Percentiles rank a stretch among this genome's conserved stretches.
phyloP scores from a whole-genome alignment of 2,797 vertebrate species.

The Phalloptychus januarius region DNA sequence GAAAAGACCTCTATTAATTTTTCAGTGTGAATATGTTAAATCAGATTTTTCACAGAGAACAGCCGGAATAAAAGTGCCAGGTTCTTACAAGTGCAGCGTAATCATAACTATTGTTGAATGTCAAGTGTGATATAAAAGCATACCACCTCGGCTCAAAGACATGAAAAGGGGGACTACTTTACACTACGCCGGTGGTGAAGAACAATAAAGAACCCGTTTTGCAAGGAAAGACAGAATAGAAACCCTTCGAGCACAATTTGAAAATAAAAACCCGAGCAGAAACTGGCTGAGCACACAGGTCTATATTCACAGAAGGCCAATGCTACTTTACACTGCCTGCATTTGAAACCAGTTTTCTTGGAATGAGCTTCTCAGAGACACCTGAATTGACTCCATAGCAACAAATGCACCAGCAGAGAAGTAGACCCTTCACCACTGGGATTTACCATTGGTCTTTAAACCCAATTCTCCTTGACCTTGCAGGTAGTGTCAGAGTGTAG shows the following conservation, averaged over 20 bases:
- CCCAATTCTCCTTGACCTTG: constrained; percentile 54
- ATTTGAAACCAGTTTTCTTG: constrained; percentile 21
- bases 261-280: constrained; percentile 22
- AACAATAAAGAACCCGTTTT: constrained; percentile 13
- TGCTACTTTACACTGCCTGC: constrained; percentile 7
- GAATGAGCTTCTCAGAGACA: constrained; percentile 30
- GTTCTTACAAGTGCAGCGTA: not conserved
- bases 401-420: constrained; percentile 24
- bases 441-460: constrained; percentile 52
- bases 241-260: constrained; percentile 27
- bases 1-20: not conserved
- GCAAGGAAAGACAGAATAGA: constrained; percentile 18
- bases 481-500: constrained; percentile 24
- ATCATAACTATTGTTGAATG: not conserved
- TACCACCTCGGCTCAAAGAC: constrained; percentile 7
- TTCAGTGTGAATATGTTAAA: not conserved
- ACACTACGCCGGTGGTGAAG: not conserved
- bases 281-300: constrained; percentile 20
- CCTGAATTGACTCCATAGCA: constrained; percentile 31
- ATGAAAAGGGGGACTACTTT: constrained; percentile 23
- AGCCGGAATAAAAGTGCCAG: not conserved
- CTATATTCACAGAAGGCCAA: constrained; percentile 12
- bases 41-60: not conserved
- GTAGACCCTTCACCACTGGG: constrained; percentile 33
- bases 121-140: constrained; percentile 4